Conservation (phyloP, 1,140 invertebrate genomes). For the Panagrolaimus sp. region DNA sequence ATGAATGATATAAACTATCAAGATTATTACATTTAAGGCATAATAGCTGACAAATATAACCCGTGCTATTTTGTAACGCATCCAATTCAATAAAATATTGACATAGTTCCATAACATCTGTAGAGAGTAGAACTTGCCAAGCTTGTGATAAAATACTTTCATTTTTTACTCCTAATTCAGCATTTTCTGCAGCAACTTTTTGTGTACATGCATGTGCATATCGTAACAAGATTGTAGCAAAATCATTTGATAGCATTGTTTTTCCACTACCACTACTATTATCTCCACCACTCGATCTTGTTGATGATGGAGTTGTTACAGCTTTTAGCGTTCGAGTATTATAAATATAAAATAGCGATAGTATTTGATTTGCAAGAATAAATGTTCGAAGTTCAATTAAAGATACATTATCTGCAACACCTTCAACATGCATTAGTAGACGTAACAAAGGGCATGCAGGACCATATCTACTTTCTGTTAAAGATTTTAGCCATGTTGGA, state of each 20-base stretch:
- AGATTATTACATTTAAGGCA: not conserved
- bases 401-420: constrained; percentile 11
- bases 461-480: constrained; percentile 25
- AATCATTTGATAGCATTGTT: not conserved
- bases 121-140: not conserved
- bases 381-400: constrained; percentile 32
- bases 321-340: not conserved
- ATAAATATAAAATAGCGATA: constrained; percentile 13
- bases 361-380: constrained; percentile 33
- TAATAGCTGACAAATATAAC: not conserved
- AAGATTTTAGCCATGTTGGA: constrained; percentile 24
- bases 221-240: not conserved
- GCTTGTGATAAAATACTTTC: not conserved
- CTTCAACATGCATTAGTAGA: constrained; percentile 15
- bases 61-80: not conserved
- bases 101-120: constrained; percentile 1
- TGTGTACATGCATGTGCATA: not conserved
- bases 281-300: too few relatives aligned
- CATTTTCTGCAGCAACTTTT: not conserved
- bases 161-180: not conserved
- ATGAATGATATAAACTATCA: not conserved
- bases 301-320: not conserved
- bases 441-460: constrained; percentile 20
- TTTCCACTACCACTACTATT: not conserved
- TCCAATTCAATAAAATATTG: not conserved